Conservation (phyloP, 2,113 vertebrate genomes). For the Muscicapa adusta region DNA sequence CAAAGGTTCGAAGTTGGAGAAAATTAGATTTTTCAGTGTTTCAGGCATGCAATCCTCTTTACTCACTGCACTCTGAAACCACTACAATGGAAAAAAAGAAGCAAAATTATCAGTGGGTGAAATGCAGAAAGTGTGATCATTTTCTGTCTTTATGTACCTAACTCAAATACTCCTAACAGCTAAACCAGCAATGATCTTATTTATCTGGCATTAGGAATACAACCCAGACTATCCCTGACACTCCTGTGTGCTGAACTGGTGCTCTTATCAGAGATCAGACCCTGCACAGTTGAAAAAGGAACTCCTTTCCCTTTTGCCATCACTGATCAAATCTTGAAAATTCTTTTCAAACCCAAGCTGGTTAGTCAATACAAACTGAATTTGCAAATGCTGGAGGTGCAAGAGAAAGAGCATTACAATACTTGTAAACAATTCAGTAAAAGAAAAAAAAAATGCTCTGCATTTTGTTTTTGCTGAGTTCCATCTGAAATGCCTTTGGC, state of each 20-base stretch:
- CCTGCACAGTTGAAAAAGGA: neutral
- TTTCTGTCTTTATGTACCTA: neutral
- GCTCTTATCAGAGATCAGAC: neutral
- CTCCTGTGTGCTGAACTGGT: neutral
- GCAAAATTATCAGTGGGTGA: neutral
- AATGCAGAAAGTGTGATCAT: neutral
- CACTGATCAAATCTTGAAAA: neutral
- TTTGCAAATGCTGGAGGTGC: neutral
- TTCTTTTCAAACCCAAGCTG: neutral
- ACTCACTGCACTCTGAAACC: slow-evolving; percentile 83
- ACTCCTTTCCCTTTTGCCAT: neutral
- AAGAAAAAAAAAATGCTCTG: neutral
- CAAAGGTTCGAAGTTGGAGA: slow-evolving; percentile 91
- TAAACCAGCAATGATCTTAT: neutral
- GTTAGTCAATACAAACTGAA: neutral
- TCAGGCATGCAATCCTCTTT: slow-evolving; percentile 89
- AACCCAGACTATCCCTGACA: neutral
- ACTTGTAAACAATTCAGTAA: neutral
- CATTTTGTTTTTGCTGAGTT: neutral
- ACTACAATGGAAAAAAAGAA: slow-evolving; percentile 68
- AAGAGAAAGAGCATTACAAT: neutral
- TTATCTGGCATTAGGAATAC: neutral
- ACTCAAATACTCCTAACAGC: neutral
- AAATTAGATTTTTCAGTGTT: slow-evolving; percentile 82
- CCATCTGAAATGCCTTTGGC: neutral